A percentile compares a stretch with the other conserved stretches of the same genome.
These are phyloP conservation scores for Drosophila nr. fundita DNA, from an alignment of 2,888 invertebrate genomes.

Conservation along the genomic window DNA sequence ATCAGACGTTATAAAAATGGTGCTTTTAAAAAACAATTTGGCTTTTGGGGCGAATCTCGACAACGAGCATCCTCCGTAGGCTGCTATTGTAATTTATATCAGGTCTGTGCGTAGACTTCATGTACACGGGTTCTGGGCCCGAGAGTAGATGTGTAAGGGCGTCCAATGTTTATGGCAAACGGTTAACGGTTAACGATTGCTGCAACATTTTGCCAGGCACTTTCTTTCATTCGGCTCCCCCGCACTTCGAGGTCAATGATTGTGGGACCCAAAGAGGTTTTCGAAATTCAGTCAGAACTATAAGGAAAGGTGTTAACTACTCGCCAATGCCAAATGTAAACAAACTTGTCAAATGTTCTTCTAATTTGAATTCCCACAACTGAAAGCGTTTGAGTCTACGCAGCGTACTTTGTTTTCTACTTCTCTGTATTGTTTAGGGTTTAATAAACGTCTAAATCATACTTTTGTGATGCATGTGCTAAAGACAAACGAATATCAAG, in stretches of 20 bases:
- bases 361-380: slow-evolving; percentile 73
- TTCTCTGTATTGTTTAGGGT: slow-evolving; percentile 61
- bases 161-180: slow-evolving; percentile 47
- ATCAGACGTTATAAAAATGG: slow-evolving; percentile 81
- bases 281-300: slow-evolving; percentile 15
- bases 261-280: slow-evolving; percentile 16
- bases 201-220: slow-evolving; percentile 45
- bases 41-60: slow-evolving; percentile 68
- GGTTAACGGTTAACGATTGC: slow-evolving; percentile 50
- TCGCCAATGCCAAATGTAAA: slow-evolving; percentile 57
- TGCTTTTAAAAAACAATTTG: slow-evolving; percentile 83
- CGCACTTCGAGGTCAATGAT: slow-evolving; percentile 33
- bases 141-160: slow-evolving; percentile 35
- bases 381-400: slow-evolving; percentile 45
- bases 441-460: slow-evolving; percentile 79
- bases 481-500: slow-evolving; percentile 76
- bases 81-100: slow-evolving; percentile 74
- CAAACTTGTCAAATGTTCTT: slow-evolving; percentile 67
- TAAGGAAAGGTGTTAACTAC: slow-evolving; percentile 66
- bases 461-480: slow-evolving; percentile 77
- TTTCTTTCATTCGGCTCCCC: slow-evolving; percentile 29
- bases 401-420: neutral
- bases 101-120: slow-evolving; percentile 55
- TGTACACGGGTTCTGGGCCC: neutral
- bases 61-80: slow-evolving; percentile 42